Evolutionary conservation across 2,113 vertebrate species (phyloP), one percentile per base, ranked within the genome.

Genomic region (Bombycilla garrulus): DNA sequence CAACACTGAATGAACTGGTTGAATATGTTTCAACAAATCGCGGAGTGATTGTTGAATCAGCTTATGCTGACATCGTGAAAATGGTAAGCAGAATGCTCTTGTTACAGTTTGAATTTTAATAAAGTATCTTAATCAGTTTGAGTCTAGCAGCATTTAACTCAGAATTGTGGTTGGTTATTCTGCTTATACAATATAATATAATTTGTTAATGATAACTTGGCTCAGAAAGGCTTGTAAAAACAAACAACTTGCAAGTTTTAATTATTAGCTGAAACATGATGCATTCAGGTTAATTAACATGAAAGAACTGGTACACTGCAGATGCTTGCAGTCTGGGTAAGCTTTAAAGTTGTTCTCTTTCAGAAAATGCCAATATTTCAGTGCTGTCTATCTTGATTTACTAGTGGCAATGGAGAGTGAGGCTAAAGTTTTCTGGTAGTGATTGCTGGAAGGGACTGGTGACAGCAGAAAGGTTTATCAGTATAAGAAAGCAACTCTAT

Each of bases 1-100:
- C 99, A 95, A 99, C 99, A 5, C 97, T 99, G 64, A 99, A 98
- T 83, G 99, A 99, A 97, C 98, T 99, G 80, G 99, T 99, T 97
- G 99, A 99, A 95, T 99, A 99, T 57, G 98, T 99, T 94, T 99
- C 99, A 94, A 99, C 99, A 96, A 99, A 99, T 98, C 98, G 99
- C 95, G 99, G 99, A 22, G 98, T 99, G 82, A 99, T 99, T 97
- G 98, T 99, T 97, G 99, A 99, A 95, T 96, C 99, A 56, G 97
- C 98, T 28, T 99, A 99, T 98, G 98, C 99, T 84, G 99, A 99
- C 97, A 99, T 99, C 98, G 98, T 98, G 81, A 98, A 98, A 96
- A 99, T 99, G 99, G 99, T 99, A 98, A 98, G 99, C 95, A 67
- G 62, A 92, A 64, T 62, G 48, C 80, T 96, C 31, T 74, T 97